Percentiles rank a stretch among this genome's conserved stretches.
These are phyloP conservation scores for Serripes groenlandicus DNA, from an alignment of 2,888 invertebrate species.

Conservation along the genomic window DNA sequence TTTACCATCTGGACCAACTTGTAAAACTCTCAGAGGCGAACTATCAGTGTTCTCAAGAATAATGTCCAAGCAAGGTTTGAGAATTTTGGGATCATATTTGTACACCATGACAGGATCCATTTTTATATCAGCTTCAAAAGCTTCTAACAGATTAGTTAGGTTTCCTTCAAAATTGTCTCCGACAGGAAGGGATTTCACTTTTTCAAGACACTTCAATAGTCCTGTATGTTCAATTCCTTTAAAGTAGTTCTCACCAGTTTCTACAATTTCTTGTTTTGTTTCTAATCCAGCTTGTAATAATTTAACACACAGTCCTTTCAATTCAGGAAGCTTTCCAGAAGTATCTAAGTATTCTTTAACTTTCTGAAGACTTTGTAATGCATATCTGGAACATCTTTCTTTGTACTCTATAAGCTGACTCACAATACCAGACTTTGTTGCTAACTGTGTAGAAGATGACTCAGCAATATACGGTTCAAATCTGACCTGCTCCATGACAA, in stretches of 20 bases:
- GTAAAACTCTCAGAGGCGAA: conserved; percentile 91
- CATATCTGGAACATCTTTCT: conserved; percentile 28
- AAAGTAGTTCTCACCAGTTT: conserved; percentile 15
- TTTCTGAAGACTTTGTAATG: conserved; percentile 31
- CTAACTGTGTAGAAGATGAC: background rate
- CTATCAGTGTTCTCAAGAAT: conserved; percentile 92
- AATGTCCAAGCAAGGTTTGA: conserved; percentile 89
- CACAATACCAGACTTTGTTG: background rate
- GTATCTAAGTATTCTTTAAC: conserved; percentile 6
- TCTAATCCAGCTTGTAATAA: background rate
- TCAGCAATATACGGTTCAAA: conserved; percentile 91
- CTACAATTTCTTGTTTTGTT: background rate
- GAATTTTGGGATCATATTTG: conserved; percentile 53
- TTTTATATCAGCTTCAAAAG: conserved; percentile 63
- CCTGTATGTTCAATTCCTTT: conserved; percentile 32
- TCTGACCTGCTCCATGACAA: conserved; percentile 94
- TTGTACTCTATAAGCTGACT: conserved; percentile 21
- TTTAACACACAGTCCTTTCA: conserved; percentile 22
- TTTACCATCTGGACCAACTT: conserved; percentile 87
- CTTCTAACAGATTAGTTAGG: conserved; percentile 51
- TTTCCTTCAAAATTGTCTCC: conserved; percentile 55
- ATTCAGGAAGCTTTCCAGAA: conserved; percentile 21
- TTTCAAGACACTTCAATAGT: conserved; percentile 58
- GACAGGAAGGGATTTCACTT: conserved; percentile 48
- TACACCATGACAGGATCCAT: conserved; percentile 68